phyloP scores from a whole-genome alignment of 1,140 invertebrate genomes.

The Ips typographus region DNA sequence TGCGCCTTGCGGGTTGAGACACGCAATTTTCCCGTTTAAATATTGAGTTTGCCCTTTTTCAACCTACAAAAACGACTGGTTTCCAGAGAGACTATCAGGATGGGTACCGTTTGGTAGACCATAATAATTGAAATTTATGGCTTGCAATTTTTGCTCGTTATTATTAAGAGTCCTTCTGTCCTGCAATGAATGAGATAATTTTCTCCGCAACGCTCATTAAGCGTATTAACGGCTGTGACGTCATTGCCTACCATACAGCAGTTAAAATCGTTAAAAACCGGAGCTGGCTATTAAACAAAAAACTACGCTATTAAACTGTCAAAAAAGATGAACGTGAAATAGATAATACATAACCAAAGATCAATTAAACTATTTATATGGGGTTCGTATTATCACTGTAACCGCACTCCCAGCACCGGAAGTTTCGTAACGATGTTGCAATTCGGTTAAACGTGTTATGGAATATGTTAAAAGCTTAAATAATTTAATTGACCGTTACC shows the following conservation, averaged over 20 bases:
- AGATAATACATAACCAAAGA: too few species aligned
- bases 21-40: neutral
- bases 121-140: constrained; percentile 6
- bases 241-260: neutral
- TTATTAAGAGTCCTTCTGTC: neutral
- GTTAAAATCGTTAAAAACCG: too few species aligned
- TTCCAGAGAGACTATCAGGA: neutral
- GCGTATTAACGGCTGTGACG: neutral
- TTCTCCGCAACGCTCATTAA: neutral
- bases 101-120: neutral
- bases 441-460: too few species aligned
- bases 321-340: too few species aligned
- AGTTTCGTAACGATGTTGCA: too few species aligned
- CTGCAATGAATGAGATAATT: neutral
- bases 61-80: neutral
- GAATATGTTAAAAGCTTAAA: too few species aligned
- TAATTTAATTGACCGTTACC: too few species aligned
- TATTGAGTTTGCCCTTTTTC: neutral
- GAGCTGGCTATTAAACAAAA: too few species aligned
- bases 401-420: too few species aligned
- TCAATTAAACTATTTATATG: too few species aligned
- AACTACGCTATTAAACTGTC: too few species aligned
- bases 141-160: constrained; percentile 1
- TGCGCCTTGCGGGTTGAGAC: neutral
- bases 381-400: too few species aligned